A percentile compares a stretch with the other conserved stretches of the same genome.
Evolutionary conservation across 35 echinoderm and acorn worm genomes (phyloP).

Genomic region (Amphiura filiformis): DNA sequence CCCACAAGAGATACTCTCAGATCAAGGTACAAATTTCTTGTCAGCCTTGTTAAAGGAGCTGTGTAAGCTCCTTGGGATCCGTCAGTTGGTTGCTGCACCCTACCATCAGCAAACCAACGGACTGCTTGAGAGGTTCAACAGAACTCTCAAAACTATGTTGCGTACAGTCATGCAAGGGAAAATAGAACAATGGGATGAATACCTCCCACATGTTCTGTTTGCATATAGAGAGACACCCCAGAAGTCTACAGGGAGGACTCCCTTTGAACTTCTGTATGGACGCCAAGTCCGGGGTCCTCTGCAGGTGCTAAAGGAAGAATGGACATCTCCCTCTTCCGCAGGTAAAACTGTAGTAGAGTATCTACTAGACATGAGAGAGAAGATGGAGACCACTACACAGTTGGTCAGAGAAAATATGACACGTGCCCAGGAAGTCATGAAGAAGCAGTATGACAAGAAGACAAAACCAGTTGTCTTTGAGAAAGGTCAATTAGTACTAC

Average conservation of each 20-base stretch:
- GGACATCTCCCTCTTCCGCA: neutral
- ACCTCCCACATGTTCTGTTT: slow-evolving; percentile 28
- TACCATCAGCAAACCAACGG: slow-evolving; percentile 22
- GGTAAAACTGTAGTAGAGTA: slow-evolving; percentile 27
- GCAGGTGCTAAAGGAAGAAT: neutral
- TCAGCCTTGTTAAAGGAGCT: neutral
- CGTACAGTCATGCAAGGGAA: neutral
- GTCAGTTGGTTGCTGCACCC: neutral
- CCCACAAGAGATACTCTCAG: slow-evolving; percentile 29
- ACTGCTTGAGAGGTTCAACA: slow-evolving; percentile 21
- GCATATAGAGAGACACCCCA: slow-evolving; percentile 28
- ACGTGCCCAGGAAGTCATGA: neutral
- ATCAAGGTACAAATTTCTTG: slow-evolving; percentile 51
- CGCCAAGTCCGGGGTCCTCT: slow-evolving; percentile 20
- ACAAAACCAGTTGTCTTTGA: neutral
- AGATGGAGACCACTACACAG: neutral
- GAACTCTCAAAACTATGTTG: slow-evolving; percentile 30
- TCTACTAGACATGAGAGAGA: slow-evolving; percentile 23
- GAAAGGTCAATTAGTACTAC: neutral
- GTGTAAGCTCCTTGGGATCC: neutral
- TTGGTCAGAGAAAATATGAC: neutral
- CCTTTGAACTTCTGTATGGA: slow-evolving; percentile 42
- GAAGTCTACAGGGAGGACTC: neutral
- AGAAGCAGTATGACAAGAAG: slow-evolving; percentile 45
- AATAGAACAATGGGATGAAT: slow-evolving; percentile 22